phyloP scores from a whole-genome alignment of 2,888 invertebrate genomes.

The Cyclophora albipunctata region DNA sequence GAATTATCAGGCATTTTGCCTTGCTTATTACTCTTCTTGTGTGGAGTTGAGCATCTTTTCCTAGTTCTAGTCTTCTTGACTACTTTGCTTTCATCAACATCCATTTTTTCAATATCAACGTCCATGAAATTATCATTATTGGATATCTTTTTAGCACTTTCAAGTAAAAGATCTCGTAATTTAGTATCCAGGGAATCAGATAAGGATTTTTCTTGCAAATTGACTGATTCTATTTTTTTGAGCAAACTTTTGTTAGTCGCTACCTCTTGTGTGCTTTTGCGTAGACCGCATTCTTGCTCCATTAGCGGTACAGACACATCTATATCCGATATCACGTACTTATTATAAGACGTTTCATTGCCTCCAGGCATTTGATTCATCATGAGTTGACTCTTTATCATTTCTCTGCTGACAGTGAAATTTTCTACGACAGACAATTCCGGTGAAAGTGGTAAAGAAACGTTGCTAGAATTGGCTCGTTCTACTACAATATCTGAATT shows the following conservation, averaged over 20 bases:
- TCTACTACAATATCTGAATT: slow-evolving; percentile 7
- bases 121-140: slow-evolving; percentile 20
- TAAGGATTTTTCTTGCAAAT: slow-evolving; percentile 34
- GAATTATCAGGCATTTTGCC: slow-evolving; percentile 27
- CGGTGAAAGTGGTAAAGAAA: slow-evolving; percentile 55
- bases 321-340: slow-evolving; percentile 37
- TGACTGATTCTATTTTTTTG: slow-evolving; percentile 34
- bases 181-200: slow-evolving; percentile 48
- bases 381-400: slow-evolving; percentile 27
- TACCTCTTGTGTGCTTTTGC: slow-evolving; percentile 19
- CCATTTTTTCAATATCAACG: slow-evolving; percentile 12
- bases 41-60: slow-evolving; percentile 50
- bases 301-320: slow-evolving; percentile 53
- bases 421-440: slow-evolving; percentile 63
- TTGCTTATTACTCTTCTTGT: slow-evolving; percentile 32
- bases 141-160: slow-evolving; percentile 51
- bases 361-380: slow-evolving; percentile 34
- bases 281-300: slow-evolving; percentile 43
- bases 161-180: slow-evolving; percentile 45
- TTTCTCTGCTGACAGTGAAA: slow-evolving; percentile 44
- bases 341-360: slow-evolving; percentile 21
- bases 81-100: slow-evolving; percentile 1
- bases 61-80: slow-evolving; percentile 23
- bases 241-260: slow-evolving; percentile 23
- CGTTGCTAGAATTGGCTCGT: slow-evolving; percentile 43